phyloP scores from a whole-genome alignment of 2,797 vertebrate species.

The Sternotherus odoratus region DNA sequence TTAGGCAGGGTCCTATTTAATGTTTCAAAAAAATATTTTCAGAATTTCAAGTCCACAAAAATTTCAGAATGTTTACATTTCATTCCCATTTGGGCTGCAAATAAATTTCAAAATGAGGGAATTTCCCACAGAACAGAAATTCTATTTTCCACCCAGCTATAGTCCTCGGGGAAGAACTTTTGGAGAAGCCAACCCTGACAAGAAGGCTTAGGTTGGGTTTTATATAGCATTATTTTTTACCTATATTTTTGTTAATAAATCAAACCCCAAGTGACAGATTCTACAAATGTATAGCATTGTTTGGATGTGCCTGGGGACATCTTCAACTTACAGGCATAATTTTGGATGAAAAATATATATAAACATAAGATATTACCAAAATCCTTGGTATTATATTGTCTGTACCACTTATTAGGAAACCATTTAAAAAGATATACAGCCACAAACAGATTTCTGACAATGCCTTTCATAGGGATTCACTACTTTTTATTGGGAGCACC shows the following conservation, averaged over 20 bases:
- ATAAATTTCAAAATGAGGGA: neutral
- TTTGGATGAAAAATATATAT: neutral
- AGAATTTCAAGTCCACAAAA: neutral
- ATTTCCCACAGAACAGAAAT: neutral
- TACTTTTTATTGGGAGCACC: fast-evolving
- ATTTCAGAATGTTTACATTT: neutral
- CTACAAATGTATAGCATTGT: no score
- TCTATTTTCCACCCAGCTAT: neutral
- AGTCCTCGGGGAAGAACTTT: neutral
- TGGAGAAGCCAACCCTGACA: neutral
- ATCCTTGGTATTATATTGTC: neutral
- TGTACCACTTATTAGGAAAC: neutral
- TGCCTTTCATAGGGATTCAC: neutral
- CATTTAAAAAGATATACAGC: neutral
- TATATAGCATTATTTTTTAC: no score
- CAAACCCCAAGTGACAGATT: no score
- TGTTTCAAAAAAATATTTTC: neutral
- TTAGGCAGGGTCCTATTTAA: neutral
- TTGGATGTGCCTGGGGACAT: no score
- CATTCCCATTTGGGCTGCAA: neutral
- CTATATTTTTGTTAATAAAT: no score
- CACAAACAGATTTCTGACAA: neutral
- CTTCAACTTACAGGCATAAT: no score
- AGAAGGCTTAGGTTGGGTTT: neutral
- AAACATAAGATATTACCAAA: neutral